Evolutionary conservation across 2,888 invertebrate species (phyloP).

Genomic region (Notodonta ziczac): DNA sequence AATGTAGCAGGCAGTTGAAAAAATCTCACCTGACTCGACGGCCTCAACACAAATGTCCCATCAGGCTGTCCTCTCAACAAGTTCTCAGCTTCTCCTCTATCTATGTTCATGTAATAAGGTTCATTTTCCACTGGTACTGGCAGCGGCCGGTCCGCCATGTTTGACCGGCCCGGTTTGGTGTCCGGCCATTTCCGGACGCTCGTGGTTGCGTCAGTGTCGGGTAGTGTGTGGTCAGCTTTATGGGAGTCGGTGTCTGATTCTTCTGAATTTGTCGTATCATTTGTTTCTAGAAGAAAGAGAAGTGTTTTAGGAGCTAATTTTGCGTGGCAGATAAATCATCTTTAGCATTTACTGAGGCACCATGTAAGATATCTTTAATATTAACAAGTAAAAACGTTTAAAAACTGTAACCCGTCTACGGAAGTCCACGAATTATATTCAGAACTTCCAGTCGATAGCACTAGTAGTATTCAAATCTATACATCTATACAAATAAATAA

Average conservation of each 20-base stretch:
- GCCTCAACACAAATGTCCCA: conserved; percentile 85
- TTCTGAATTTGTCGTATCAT: conserved; percentile 58
- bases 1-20: too few relatives aligned
- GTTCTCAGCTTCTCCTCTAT: conserved; percentile 79
- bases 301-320: too few relatives aligned
- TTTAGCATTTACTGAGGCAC: too few relatives aligned
- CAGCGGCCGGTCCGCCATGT: conserved; percentile 78
- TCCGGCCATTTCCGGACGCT: conserved; percentile 41
- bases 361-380: too few relatives aligned
- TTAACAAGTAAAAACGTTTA: too few relatives aligned
- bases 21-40: conserved; percentile 74
- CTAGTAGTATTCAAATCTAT: too few relatives aligned
- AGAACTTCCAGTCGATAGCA: too few relatives aligned
- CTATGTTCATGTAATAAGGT: conserved; percentile 83
- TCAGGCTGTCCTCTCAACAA: conserved; percentile 82
- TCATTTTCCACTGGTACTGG: conserved; percentile 82
- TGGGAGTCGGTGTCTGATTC: conserved; percentile 56
- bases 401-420: too few relatives aligned
- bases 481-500: too few relatives aligned
- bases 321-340: too few relatives aligned
- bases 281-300: conserved; percentile 62
- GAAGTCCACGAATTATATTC: too few relatives aligned
- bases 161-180: conserved; percentile 42
- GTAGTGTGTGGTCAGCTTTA: conserved; percentile 24
- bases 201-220: conserved; percentile 14